These are phyloP conservation scores for Hypsibius dujardini DNA, from an alignment of 1,140 invertebrate species.

Conservation along the genomic window DNA sequence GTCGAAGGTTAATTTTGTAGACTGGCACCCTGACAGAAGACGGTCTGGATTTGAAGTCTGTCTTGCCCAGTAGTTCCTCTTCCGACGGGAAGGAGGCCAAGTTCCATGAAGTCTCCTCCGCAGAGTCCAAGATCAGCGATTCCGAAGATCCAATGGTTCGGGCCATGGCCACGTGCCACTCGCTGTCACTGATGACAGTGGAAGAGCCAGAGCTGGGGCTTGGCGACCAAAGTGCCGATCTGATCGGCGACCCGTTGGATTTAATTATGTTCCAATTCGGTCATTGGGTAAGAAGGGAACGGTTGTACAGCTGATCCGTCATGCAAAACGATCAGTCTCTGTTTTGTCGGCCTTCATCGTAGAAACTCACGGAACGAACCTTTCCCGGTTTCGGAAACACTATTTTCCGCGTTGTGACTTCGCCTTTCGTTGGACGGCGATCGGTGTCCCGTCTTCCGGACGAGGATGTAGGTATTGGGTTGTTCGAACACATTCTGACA, in stretches of 20 bases:
- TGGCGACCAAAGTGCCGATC: constrained; percentile 26
- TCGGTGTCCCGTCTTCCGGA: too few relatives aligned
- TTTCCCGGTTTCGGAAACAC: background rate
- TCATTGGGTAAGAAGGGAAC: constrained; percentile 37
- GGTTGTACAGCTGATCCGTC: too few relatives aligned
- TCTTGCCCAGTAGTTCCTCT: background rate
- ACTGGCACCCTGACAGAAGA: constrained; percentile 88
- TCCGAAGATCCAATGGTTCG: constrained; percentile 24
- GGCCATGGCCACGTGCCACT: constrained; percentile 67
- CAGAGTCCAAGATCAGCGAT: background rate
- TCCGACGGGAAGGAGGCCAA: background rate
- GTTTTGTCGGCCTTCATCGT: background rate
- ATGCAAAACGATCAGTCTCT: too few relatives aligned
- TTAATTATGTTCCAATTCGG: constrained; percentile 52
- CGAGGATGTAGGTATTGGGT: too few relatives aligned
- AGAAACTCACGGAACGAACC: background rate
- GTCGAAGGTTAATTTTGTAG: constrained; percentile 35
- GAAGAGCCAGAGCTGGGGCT: background rate
- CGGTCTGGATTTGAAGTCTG: constrained; percentile 66
- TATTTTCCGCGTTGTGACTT: background rate
- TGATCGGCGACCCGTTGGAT: constrained; percentile 80
- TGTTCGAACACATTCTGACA: too few relatives aligned
- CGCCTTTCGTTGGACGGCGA: constrained; percentile 4
- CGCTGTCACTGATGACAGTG: constrained; percentile 61
- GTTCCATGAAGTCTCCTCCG: background rate